Evolutionary conservation across 2,888 invertebrate species (phyloP), one percentile per base, ranked within the genome.

Genomic region (Macropis europaea): DNA sequence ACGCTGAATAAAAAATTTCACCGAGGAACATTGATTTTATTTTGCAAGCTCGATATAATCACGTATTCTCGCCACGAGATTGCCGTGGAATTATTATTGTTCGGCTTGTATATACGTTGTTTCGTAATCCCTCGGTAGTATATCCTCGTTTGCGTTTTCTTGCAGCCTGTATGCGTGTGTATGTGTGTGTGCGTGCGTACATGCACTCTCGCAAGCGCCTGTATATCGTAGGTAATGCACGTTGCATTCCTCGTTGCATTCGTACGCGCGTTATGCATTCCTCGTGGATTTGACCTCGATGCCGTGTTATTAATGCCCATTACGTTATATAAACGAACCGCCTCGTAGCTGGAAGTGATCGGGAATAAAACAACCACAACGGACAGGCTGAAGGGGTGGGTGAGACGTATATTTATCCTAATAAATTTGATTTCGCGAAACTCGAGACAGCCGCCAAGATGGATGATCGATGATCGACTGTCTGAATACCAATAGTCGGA

Each of bases 231-330:
- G 66, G 73, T 73, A 73, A 66, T 73, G 52, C 73, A 66, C 73
- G 73, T 73, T 72, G 73, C 73, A 73, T 73, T 73, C 73, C 73
- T 6, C 53, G 15, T 40, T 60, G 19, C 60, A 38, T 54, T 73
- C 56, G 66, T 72, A 72, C 64, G 73, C 73, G 66, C 73, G 73
- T 73, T 73, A 73, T 73, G 73, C 73, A 73, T 73, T 73, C 73
- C 73, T 43, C 56, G 52, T 60, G 73, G 60, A 73, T 71, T 54
- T 64, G 73, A 73, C 73, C 73, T 71, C 73, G 73, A 71, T 73
- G 72, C 63, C 42, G 70, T 30, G 71, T 73, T 73, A 71, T 73
- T 71, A 73, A 73, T 73, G 72, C 57, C 71, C 57, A 63, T 73
- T 73, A 73, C 47, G 72, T 73, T 73, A 71, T 71, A 71, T 73